Evolutionary conservation across 2,113 vertebrate genomes (phyloP).

Genomic region (Clarias magur): DNA sequence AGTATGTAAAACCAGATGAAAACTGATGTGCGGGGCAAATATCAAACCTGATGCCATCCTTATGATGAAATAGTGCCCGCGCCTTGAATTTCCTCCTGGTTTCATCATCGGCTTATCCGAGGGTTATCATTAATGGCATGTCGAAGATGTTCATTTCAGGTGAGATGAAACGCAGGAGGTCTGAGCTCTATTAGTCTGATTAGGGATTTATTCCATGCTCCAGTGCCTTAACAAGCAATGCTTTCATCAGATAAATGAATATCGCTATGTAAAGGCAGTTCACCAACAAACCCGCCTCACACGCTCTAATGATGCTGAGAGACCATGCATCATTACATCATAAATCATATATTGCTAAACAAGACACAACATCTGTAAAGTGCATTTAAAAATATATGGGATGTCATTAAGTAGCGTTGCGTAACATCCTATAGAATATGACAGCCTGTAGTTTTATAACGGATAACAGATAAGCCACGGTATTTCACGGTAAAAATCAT

Average conservation of each 20-base stretch:
- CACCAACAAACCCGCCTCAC: neutral
- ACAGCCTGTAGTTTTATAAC: neutral
- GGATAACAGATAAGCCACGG: neutral
- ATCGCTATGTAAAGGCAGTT: constrained; percentile 7
- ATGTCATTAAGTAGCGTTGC: neutral
- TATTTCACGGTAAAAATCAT: neutral
- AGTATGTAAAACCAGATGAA: constrained; percentile 47
- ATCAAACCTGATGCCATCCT: constrained; percentile 42
- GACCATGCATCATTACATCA: constrained; percentile 12
- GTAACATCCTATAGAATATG: constrained; percentile 1
- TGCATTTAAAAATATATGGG: neutral
- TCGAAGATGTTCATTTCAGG: constrained; percentile 33
- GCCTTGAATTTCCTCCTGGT: constrained; percentile 35
- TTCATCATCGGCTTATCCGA: constrained; percentile 46
- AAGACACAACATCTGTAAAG: neutral
- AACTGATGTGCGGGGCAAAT: constrained; percentile 42
- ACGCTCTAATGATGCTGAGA: constrained; percentile 18
- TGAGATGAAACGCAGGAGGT: constrained; percentile 33
- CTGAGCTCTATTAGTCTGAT: constrained; percentile 32
- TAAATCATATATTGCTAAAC: constrained; percentile 14
- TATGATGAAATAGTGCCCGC: constrained; percentile 43
- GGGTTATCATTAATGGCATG: constrained; percentile 44
- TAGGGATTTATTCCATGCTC: constrained; percentile 17
- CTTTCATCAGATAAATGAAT: constrained; percentile 22
- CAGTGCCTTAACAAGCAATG: neutral